phyloP scores from a whole-genome alignment of 2,113 vertebrate genomes.

The Malaclemys terrapin region DNA sequence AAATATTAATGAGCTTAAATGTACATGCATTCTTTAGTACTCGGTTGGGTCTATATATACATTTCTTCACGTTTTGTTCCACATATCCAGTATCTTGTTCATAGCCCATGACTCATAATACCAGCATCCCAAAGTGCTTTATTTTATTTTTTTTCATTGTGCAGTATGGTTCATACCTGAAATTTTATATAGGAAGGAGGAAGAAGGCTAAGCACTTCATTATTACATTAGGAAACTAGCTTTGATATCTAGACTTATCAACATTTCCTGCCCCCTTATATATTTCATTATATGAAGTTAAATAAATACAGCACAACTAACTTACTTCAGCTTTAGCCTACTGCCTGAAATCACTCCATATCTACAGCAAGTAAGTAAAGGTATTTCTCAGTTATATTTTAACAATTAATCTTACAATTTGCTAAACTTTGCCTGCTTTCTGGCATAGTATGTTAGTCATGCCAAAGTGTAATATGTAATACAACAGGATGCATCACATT shows the following conservation, averaged over 20 bases:
- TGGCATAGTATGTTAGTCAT: background rate
- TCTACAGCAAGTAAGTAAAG: background rate
- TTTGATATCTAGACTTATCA: background rate
- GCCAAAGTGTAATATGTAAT: background rate
- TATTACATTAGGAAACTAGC: background rate
- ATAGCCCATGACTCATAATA: background rate
- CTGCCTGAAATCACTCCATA: background rate
- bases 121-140: background rate
- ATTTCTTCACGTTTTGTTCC: background rate
- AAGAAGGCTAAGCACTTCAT: background rate
- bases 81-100: background rate
- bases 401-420: background rate
- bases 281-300: background rate
- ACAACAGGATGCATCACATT: background rate
- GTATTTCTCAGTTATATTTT: background rate
- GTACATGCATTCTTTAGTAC: background rate
- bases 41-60: background rate
- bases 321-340: background rate
- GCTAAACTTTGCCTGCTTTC: background rate
- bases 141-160: background rate
- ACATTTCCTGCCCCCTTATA: background rate
- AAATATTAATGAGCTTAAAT: background rate
- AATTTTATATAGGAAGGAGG: background rate
- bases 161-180: background rate
- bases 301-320: background rate